These are phyloP conservation scores for Hydra vulgaris DNA, from an alignment of 30 jellyfish, hydroid and myxozoan species.

Conservation along the genomic window DNA sequence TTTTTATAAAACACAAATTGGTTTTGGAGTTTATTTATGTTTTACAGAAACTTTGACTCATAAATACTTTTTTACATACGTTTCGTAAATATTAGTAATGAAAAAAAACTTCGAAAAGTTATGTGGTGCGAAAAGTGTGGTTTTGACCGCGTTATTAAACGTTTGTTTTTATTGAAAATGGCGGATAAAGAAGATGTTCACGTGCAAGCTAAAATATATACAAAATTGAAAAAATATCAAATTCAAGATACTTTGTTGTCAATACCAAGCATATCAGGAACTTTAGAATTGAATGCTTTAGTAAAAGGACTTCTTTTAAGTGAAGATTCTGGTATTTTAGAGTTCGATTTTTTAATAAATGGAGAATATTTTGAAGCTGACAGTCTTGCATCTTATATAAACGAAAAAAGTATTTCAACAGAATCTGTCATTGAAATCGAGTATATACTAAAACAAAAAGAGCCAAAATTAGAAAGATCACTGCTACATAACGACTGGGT, in stretches of 20 bases:
- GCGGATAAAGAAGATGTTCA: slow-evolving; percentile 20
- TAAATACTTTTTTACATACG: too few relatives aligned
- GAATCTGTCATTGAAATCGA: slow-evolving; percentile 86
- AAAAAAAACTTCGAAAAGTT: too few relatives aligned
- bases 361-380: slow-evolving; percentile 41
- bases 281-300: slow-evolving; percentile 55
- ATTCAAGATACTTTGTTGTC: slow-evolving; percentile 57
- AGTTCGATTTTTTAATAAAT: slow-evolving; percentile 58
- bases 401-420: slow-evolving; percentile 35
- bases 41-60: too few relatives aligned
- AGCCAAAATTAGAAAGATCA: slow-evolving; percentile 56
- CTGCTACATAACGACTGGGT: slow-evolving; percentile 89
- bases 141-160: neutral
- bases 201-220: slow-evolving; percentile 17
- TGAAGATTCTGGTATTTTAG: slow-evolving; percentile 34
- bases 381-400: slow-evolving; percentile 37
- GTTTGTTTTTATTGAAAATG: neutral
- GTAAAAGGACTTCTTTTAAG: slow-evolving; percentile 50
- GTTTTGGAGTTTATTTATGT: too few relatives aligned
- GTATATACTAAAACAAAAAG: slow-evolving; percentile 59
- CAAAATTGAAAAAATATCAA: slow-evolving; percentile 26
- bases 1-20: too few relatives aligned
- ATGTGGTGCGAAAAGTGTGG: too few relatives aligned
- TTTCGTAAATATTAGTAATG: too few relatives aligned
- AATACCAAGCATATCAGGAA: slow-evolving; percentile 56